Base-by-base conservation (phyloP, 2,113 vertebrate species). In the Silurus glanis region DNA sequence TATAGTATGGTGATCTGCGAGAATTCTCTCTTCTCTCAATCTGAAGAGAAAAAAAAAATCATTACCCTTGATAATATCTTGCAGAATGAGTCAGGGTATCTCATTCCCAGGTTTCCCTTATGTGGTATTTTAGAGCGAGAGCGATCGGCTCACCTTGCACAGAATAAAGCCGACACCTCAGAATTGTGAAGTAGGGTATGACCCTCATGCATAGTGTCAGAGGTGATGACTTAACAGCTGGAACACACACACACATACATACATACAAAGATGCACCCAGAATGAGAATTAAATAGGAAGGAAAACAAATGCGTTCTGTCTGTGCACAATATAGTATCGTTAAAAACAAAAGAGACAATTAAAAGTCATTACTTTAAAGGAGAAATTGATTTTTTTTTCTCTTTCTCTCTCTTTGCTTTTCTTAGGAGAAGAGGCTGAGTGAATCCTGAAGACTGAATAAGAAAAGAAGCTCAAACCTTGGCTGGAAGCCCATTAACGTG, bases 261-360 rank as follows among this genome's bases (percentile, higher is more conserved):
- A 80, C 82, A 82, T 23, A 51, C 45, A 75, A 0, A n/a, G 19
- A n/a, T 37, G 9, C 37, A 66, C 23, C 53, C 37, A 78, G 81
- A 28, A 64, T 5, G 17, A 64, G 7, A 6, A 87, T 87, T 76
- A 66, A 21, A 58, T 47, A 61, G 47, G 14, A 53, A 37, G 12
- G 17, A 59, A 85, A 19, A 75, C 53, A 28, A 83, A 80, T 61
- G 28, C 51, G 53, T 75, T 59, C 3, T 47, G 13, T 53, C 47
- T 71, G 55, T 67, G 21, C 88, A 88, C 85, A 79, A 80, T 91
- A 87, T 89, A 37, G 37, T 84, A 80, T 84, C 62, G 16, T 71
- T 28, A 16, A 64, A 56, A 25, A 78, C 37, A 84, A 76, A 86
- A 21, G 61, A 86, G 28, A 59, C 82, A 76, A 76, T 82, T 86